phyloP scores from a whole-genome alignment of 2,888 invertebrate genomes.

The Nomada ferruginata region DNA sequence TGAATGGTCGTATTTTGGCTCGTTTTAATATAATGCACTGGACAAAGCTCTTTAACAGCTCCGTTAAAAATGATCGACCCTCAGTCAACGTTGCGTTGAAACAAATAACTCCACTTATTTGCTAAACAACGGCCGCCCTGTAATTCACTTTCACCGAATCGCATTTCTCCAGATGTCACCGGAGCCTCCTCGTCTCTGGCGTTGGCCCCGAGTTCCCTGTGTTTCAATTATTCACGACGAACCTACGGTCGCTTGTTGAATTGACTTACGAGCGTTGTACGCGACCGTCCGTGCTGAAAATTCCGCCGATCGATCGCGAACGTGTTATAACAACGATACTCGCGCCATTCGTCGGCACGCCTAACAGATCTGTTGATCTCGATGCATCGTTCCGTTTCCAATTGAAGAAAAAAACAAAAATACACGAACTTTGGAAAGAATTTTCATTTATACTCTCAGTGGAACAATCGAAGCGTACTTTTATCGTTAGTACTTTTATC shows the following conservation, averaged over 20 bases:
- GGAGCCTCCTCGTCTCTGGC: conserved; percentile 1
- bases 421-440: too few species aligned
- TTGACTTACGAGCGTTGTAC: conserved; percentile 55
- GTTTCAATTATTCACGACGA: conserved; percentile 50
- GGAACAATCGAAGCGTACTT: too few species aligned
- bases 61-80: conserved; percentile 29
- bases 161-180: conserved; percentile 46
- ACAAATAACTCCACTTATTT: conserved; percentile 34
- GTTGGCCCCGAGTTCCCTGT: neutral
- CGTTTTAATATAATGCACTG: neutral
- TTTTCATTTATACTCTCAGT: too few species aligned
- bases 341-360: neutral
- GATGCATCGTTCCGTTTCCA: neutral
- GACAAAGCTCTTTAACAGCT: neutral
- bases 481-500: too few species aligned
- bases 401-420: too few species aligned
- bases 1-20: too few species aligned
- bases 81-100: conserved; percentile 8
- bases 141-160: conserved; percentile 53
- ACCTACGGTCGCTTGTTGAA: conserved; percentile 53
- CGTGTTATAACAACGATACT: conserved; percentile 35
- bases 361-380: neutral
- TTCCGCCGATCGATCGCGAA: conserved; percentile 53
- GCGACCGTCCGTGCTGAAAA: conserved; percentile 38
- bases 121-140: conserved; percentile 44